Percentiles rank a stretch among this genome's conserved stretches.
phyloP scores from a whole-genome alignment of 2,888 invertebrate genomes.

The Leucophora obtusa region DNA sequence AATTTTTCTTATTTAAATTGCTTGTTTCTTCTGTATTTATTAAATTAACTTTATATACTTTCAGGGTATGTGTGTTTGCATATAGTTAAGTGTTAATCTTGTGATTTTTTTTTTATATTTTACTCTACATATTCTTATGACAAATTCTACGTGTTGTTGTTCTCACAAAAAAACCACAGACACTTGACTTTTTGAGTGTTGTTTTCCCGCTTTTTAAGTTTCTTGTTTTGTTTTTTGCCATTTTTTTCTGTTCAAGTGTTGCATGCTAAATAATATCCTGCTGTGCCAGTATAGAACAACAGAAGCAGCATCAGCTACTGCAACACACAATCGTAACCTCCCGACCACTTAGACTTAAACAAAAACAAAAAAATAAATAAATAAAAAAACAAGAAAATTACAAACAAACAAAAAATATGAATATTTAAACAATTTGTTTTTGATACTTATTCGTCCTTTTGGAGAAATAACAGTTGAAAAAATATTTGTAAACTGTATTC shows the following conservation, averaged over 20 bases:
- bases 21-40: constrained; percentile 40
- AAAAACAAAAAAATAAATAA: constrained; percentile 8
- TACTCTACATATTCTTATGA: constrained; percentile 15
- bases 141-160: constrained; percentile 39
- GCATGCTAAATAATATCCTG: constrained; percentile 61
- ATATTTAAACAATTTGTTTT: constrained; percentile 17
- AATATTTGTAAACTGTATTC: constrained; percentile 2
- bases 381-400: neutral
- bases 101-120: constrained; percentile 28
- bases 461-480: constrained; percentile 6
- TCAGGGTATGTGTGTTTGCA: constrained; percentile 7
- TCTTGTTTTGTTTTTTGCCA: constrained; percentile 47
- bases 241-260: constrained; percentile 58
- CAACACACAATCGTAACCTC: constrained; percentile 27
- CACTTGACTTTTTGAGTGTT: constrained; percentile 74
- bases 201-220: constrained; percentile 67
- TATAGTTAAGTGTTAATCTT: constrained; percentile 49
- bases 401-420: constrained; percentile 11
- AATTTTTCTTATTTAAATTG: neutral
- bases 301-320: constrained; percentile 16
- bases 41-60: constrained; percentile 52
- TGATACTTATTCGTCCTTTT: neutral
- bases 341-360: constrained; percentile 40
- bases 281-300: constrained; percentile 45
- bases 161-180: constrained; percentile 63